Evolutionary conservation across 2,888 invertebrate species (phyloP).

Genomic region (Lycophotia porphyrea): DNA sequence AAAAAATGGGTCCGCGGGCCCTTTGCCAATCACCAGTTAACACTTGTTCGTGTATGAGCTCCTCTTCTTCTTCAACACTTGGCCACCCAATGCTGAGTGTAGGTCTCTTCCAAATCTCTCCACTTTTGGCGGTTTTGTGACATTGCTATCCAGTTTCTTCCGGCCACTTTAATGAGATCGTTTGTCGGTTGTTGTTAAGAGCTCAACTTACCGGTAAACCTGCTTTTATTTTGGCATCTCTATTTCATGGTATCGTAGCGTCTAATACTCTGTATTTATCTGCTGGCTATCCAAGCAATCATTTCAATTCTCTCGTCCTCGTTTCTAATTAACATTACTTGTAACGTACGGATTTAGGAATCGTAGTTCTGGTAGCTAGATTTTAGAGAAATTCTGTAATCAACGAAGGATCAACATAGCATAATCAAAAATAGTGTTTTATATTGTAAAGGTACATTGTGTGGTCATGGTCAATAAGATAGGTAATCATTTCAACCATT

Average conservation of each 20-base stretch:
- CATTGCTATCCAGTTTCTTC: too few relatives aligned
- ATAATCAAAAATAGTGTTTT: conserved; percentile 52
- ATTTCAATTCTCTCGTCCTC: conserved; percentile 10
- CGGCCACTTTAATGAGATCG: too few relatives aligned
- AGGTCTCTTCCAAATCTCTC: too few relatives aligned
- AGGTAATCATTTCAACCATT: conserved; percentile 24
- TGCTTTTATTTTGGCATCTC: neutral
- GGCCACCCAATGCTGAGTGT: too few relatives aligned
- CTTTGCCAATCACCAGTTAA: neutral
- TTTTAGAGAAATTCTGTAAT: conserved; percentile 63
- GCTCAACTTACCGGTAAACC: neutral
- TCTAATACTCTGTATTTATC: conserved; percentile 2
- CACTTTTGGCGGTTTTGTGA: too few relatives aligned
- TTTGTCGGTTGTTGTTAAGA: too few relatives aligned
- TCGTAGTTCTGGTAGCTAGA: conserved; percentile 63
- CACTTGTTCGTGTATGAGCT: conserved; percentile 8
- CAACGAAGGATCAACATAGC: conserved; percentile 62
- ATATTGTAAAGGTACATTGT: conserved; percentile 44
- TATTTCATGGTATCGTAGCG: neutral
- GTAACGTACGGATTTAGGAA: conserved; percentile 50
- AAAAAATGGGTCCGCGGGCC: neutral
- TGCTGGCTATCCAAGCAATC: conserved; percentile 6
- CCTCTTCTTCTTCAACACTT: too few relatives aligned
- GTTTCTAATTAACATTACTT: conserved; percentile 33
- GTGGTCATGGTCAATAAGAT: conserved; percentile 24